Conservation (phyloP, 2,797 vertebrate species). For the Anas flavirostris region DNA sequence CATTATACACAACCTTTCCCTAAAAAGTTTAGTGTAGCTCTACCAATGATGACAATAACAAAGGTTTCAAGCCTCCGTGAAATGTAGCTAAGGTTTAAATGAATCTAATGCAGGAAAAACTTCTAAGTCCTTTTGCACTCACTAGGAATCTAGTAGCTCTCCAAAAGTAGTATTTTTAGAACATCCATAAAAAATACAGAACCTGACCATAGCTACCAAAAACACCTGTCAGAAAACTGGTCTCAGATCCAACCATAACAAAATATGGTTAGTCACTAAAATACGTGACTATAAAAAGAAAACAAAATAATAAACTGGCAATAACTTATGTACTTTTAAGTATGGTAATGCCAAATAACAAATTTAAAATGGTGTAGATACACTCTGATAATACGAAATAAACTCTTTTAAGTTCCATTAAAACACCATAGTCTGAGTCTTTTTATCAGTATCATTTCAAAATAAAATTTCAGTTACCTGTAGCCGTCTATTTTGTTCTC, state of each 20-base stretch:
- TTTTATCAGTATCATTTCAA: not conserved
- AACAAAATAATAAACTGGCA: not conserved
- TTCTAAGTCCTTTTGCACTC: not conserved
- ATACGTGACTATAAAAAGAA: not conserved
- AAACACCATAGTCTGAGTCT: not conserved
- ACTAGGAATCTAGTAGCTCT: not conserved
- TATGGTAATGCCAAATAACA: not conserved
- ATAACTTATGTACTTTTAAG: not conserved
- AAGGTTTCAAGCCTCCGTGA: not conserved
- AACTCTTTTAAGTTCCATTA: not conserved
- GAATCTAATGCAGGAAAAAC: not conserved
- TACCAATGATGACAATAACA: fast-evolving
- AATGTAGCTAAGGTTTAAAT: not conserved
- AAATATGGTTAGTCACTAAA: too few species aligned
- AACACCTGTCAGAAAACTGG: not conserved
- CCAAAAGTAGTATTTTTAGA: not conserved
- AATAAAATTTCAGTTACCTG: slow-evolving; percentile 83
- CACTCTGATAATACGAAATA: fast-evolving
- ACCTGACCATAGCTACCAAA: not conserved
- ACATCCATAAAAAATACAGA: not conserved
- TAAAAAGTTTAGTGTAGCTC: not conserved
- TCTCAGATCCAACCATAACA: not conserved
- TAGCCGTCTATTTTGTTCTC: slow-evolving; percentile 91
- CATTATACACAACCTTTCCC: not conserved
- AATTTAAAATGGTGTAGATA: not conserved